Evolutionary conservation across 2,888 invertebrate species (phyloP).

Genomic region (Hanleya hanleyi): DNA sequence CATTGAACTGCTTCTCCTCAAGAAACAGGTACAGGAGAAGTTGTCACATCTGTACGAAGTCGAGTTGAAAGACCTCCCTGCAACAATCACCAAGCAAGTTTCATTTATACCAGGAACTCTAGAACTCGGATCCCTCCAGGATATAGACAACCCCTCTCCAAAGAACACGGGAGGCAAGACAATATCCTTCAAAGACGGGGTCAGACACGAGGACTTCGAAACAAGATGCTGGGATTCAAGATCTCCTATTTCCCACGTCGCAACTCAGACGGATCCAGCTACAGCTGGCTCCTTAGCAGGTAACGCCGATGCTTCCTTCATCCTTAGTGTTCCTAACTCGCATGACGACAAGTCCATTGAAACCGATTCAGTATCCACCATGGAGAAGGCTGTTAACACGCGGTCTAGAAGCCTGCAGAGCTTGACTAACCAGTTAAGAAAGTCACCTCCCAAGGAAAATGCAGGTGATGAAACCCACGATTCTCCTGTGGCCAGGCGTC

Average conservation of each 20-base stretch:
- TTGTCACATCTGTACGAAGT: conserved; percentile 64
- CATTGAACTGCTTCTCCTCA: conserved; percentile 72
- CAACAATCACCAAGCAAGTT: conserved; percentile 64
- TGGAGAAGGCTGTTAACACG: conserved; percentile 68
- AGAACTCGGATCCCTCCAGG: conserved; percentile 69
- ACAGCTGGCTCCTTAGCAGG: conserved; percentile 1
- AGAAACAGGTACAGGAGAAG: conserved; percentile 73
- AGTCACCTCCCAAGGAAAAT: conserved; percentile 33
- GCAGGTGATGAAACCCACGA: conserved; percentile 39
- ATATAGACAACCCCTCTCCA: conserved; percentile 56
- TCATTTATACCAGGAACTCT: conserved; percentile 66
- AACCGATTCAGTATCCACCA: conserved; percentile 56
- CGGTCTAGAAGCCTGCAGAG: conserved; percentile 55
- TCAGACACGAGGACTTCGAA: conserved; percentile 21
- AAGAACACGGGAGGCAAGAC: neutral
- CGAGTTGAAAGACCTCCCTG: conserved; percentile 66
- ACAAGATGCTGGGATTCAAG: conserved; percentile 8
- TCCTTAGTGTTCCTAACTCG: neutral
- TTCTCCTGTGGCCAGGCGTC: conserved; percentile 26
- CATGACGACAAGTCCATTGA: conserved; percentile 49
- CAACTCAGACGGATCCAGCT: conserved; percentile 33
- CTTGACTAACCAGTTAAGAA: conserved; percentile 39
- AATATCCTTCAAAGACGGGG: neutral
- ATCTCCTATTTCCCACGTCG: conserved; percentile 17
- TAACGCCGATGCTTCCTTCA: neutral